Base-by-base conservation (phyloP, 1,140 invertebrate genomes). In the Solen grandis region DNA sequence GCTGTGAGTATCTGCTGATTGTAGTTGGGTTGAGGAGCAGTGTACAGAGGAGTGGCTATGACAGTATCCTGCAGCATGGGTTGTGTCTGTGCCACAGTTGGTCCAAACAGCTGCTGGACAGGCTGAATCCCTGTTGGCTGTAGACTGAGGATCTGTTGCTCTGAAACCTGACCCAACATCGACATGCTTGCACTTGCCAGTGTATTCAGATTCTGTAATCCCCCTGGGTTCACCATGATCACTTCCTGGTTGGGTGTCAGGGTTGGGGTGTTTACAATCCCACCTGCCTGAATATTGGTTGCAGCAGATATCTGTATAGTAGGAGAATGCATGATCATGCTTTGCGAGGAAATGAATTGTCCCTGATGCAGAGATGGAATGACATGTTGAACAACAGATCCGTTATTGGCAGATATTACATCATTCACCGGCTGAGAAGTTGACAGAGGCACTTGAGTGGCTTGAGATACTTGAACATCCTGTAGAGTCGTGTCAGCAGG, bases 121-220 rank as follows among this genome's bases (percentile, higher is more conserved):
- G 70, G 19, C 10, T 57, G 29, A 60, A 33, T 16, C 1, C 59
- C 19, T 8, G 55, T 46, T 19, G 3, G 25, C 10, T 8, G 36
- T 22, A 35, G 35, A 0, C 3, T 3, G 54, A n/a, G n/a, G n/a
- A n/a, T n/a, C 13, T 59, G 70, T 25, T 22, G 70, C n/a, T 5
- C 36, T 19, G 55, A 14, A 60, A 8, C 27, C 46, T 73, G 55
- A 22, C 70, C 70, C 25, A 73, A 38, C 22, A 73, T 54, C 19
- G 70, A 41, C 5, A 73, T 8, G 29, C 55, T 73, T 4, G 70
- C 70, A 36, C 35, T 55, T 29, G 70, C 70, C 16, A 73, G 41
- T 1, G 70, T 73, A 27, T 73, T 73, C 2, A 73, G 70, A 73
- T 73, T 73, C 54, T 57, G 38, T 2, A 73, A n/a, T 14, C 55